Percentiles rank a stretch among this genome's conserved stretches.
Evolutionary conservation across 2,888 invertebrate genomes (phyloP).

Genomic region (Catocala nupta): DNA sequence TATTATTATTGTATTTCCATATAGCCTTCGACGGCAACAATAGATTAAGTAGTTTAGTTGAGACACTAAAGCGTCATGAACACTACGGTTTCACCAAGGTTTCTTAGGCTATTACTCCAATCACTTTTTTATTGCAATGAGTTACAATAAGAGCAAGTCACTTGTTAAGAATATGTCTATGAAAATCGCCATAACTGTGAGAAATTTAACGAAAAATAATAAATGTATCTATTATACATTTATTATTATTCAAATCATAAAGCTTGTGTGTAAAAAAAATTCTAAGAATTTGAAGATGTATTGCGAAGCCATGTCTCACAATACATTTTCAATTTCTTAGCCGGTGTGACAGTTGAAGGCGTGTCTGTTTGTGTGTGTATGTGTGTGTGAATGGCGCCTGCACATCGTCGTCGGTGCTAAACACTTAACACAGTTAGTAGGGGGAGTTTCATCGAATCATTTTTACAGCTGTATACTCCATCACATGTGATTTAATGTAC

Average conservation of each 20-base stretch:
- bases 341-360: conserved; percentile 76
- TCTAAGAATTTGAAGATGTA: no score
- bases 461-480: conserved; percentile 78
- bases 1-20: no score
- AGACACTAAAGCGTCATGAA: no score
- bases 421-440: conserved; percentile 38
- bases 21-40: no score
- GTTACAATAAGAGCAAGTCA: no score
- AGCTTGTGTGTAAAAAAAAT: not conserved
- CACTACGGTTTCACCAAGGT: not conserved
- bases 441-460: conserved; percentile 70
- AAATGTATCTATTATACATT: no score
- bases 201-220: no score
- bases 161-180: no score
- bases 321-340: conserved; percentile 73
- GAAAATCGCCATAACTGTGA: no score
- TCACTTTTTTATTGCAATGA: not conserved
- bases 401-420: conserved; percentile 36
- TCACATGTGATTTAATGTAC: conserved; percentile 66
- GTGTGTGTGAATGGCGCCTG: conserved; percentile 59
- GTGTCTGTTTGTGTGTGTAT: conserved; percentile 10
- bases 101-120: not conserved
- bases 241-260: no score
- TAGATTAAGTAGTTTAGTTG: no score
- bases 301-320: not conserved